phyloP scores from a whole-genome alignment of 1,140 invertebrate genomes.

The Lepidurus apus region DNA sequence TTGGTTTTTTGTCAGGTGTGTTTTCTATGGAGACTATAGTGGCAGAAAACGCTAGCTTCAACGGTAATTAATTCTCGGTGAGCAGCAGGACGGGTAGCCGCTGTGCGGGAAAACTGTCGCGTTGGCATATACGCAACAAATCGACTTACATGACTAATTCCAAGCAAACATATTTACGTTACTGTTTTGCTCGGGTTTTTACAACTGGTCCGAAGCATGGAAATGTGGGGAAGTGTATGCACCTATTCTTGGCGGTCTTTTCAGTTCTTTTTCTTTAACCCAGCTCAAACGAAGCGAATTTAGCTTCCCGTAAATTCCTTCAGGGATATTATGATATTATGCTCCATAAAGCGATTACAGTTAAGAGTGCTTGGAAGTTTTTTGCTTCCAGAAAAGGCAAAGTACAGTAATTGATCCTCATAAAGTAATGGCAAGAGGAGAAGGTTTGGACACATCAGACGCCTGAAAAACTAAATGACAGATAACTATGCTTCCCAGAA shows the following conservation, averaged over 20 bases:
- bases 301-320: not conserved
- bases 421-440: not conserved
- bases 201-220: not conserved
- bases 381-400: not conserved
- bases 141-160: too few relatives aligned
- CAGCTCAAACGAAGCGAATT: not conserved
- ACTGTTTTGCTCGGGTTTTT: not conserved
- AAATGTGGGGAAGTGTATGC: not conserved
- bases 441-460: not conserved
- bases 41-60: too few relatives aligned
- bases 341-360: constrained; percentile 4
- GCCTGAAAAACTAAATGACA: not conserved
- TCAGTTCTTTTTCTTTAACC: not conserved
- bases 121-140: too few relatives aligned
- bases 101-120: too few relatives aligned
- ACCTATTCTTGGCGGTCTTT: not conserved
- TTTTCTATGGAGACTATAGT: too few relatives aligned
- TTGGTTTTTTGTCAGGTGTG: too few relatives aligned
- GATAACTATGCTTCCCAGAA: not conserved
- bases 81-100: too few relatives aligned
- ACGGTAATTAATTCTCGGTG: too few relatives aligned
- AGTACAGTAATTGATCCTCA: not conserved
- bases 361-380: not conserved
- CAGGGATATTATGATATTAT: not conserved
- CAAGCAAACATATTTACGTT: not conserved